A percentile compares a stretch with the other conserved stretches of the same genome.
These are phyloP conservation scores for Apis mellifera DNA, from an alignment of 1,140 invertebrate genomes.

Conservation along the genomic window Amel_HAv3.1 CM009932.2:15819501-15820000, in stretches of 20 bases:
- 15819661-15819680: no score
- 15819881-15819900: constrained; percentile 40
- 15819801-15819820: no score
- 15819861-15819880: background rate
- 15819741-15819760: no score
- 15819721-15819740: no score
- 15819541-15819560: no score
- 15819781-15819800: background rate
- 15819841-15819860: constrained; percentile 15
- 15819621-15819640: no score
- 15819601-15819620: constrained; percentile 32
- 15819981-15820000: constrained; percentile 16
- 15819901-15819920: constrained; percentile 61
- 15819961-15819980: constrained; percentile 55
- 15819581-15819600: background rate
- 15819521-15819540: no score
- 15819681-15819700: no score
- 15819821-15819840: background rate
- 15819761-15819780: no score
- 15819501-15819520: no score
- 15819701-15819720: no score
- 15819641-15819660: no score
- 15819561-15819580: background rate
- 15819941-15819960: constrained; percentile 51
- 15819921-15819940: constrained; percentile 61